These are phyloP conservation scores for Mellivora capensis DNA, from an alignment of 2,113 vertebrate genomes.

Conservation along the genomic window DNA sequence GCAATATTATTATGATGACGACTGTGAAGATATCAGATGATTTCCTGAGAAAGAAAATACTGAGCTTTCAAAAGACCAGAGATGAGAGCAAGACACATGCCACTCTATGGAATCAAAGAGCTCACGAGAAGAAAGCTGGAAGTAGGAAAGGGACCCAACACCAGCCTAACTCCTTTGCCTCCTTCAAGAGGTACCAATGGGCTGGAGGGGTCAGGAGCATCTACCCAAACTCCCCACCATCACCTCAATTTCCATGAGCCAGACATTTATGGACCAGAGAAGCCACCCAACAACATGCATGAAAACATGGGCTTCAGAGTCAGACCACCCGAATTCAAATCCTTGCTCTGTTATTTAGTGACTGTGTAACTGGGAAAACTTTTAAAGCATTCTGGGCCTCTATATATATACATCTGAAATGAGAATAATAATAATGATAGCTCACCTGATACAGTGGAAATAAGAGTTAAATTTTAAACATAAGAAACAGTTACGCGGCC, in stretches of 20 bases:
- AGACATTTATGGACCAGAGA: neutral
- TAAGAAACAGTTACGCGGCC: neutral
- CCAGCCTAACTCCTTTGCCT: neutral
- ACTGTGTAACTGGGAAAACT: neutral
- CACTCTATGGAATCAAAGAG: neutral
- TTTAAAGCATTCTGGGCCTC: neutral
- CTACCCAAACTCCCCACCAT: neutral
- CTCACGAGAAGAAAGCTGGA: neutral
- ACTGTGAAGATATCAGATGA: neutral
- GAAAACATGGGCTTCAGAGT: neutral
- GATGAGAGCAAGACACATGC: neutral
- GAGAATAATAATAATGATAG: neutral
- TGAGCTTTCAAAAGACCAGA: neutral
- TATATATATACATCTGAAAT: neutral
- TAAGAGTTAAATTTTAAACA: constrained; percentile 24
- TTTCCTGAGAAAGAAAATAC: neutral
- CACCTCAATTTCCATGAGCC: neutral
- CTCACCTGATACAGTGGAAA: neutral
- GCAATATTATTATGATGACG: neutral
- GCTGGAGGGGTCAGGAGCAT: neutral
- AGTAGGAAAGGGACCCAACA: neutral
- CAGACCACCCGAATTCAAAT: neutral
- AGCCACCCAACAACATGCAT: neutral
- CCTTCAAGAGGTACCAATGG: neutral
- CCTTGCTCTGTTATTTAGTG: neutral